A percentile compares a stretch with the other conserved stretches of the same genome.
Evolutionary conservation across 1,140 invertebrate genomes (phyloP).

Genomic region (Trichonephila inaurata): DNA sequence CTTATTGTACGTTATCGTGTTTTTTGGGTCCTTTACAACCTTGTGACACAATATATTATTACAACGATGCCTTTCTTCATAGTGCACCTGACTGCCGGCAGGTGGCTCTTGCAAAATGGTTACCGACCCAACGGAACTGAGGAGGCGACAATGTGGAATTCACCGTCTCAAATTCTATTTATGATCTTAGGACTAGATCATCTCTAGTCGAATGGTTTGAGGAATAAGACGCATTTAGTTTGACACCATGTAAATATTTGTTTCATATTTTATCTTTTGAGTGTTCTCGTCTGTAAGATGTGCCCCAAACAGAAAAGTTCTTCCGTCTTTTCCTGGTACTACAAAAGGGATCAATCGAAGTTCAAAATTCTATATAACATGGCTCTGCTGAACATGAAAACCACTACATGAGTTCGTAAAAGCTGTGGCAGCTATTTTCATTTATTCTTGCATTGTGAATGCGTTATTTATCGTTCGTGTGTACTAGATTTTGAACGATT

Average conservation of each 20-base stretch:
- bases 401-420: too few relatives aligned
- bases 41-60: constrained; percentile 75
- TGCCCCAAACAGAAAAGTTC: constrained; percentile 48
- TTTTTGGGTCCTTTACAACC: constrained; percentile 76
- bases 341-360: neutral
- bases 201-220: constrained; percentile 71
- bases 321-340: neutral
- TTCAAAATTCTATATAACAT: neutral
- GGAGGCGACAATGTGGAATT: constrained; percentile 6
- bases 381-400: neutral
- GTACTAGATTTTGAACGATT: too few relatives aligned
- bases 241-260: constrained; percentile 69
- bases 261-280: constrained; percentile 56
- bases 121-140: constrained; percentile 47
- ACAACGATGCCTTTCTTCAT: constrained; percentile 75
- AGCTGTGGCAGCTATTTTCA: too few relatives aligned
- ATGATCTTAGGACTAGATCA: constrained; percentile 68
- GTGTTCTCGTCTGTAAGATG: constrained; percentile 57
- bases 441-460: too few relatives aligned
- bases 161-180: constrained; percentile 66
- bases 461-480: too few relatives aligned
- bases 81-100: constrained; percentile 64
- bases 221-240: constrained; percentile 69
- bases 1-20: constrained; percentile 76
- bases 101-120: constrained; percentile 65